A percentile compares a stretch with the other conserved stretches of the same genome.
phyloP scores from a whole-genome alignment of 1,140 invertebrate genomes.

The Lethrus apterus region DNA sequence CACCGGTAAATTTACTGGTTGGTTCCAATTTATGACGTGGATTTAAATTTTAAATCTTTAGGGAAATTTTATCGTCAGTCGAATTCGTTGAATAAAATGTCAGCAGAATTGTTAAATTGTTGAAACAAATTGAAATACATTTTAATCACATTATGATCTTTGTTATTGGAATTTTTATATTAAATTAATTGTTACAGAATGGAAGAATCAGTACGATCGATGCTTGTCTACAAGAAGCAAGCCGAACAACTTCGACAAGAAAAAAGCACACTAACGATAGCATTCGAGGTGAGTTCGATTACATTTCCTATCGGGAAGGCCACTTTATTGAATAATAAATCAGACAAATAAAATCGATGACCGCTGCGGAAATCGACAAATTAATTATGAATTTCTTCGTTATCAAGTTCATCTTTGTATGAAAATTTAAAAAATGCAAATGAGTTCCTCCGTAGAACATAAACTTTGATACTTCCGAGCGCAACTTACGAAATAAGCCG shows the following conservation, averaged over 20 bases:
- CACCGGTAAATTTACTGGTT: too few species aligned
- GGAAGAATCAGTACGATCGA: slow-evolving; percentile 63
- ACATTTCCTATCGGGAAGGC: background rate
- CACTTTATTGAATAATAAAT: too few species aligned
- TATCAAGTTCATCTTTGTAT: background rate
- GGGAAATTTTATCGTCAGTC: too few species aligned
- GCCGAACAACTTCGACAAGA: slow-evolving; percentile 74
- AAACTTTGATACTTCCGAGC: background rate
- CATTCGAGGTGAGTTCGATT: slow-evolving; percentile 61
- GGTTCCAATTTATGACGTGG: too few species aligned
- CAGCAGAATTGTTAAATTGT: too few species aligned
- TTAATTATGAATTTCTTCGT: background rate
- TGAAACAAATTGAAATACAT: background rate
- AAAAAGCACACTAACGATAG: slow-evolving; percentile 61
- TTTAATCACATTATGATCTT: background rate
- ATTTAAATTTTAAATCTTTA: too few species aligned
- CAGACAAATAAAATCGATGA: too few species aligned
- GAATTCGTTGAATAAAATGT: too few species aligned
- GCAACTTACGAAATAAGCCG: slow-evolving; percentile 4
- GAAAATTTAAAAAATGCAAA: background rate
- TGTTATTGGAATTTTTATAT: background rate
- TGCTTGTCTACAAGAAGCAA: slow-evolving; percentile 68
- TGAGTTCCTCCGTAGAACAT: slow-evolving; percentile 7
- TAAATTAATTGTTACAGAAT: slow-evolving; percentile 53
- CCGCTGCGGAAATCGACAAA: too few species aligned